These are phyloP conservation scores for Eristalis intricaria DNA, from an alignment of 2,888 invertebrate genomes.

Conservation along the genomic window DNA sequence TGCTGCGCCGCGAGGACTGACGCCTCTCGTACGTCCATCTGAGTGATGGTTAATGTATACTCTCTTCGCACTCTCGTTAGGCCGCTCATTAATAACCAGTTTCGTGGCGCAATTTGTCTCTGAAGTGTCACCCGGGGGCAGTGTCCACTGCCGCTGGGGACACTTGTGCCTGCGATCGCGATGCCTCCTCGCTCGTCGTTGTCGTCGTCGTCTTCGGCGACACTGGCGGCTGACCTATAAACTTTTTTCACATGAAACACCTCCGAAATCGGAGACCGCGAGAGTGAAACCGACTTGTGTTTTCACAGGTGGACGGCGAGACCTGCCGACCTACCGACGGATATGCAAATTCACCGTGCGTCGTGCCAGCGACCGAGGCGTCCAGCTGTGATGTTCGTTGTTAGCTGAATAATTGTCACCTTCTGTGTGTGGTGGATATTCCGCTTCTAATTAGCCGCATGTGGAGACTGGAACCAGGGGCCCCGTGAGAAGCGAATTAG, in stretches of 20 bases:
- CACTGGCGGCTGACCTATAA: slow-evolving; percentile 20
- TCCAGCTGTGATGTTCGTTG: slow-evolving; percentile 26
- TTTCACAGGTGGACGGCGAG: slow-evolving; percentile 18
- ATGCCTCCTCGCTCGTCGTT: background rate
- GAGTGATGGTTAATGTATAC: background rate
- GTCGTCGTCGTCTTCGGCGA: background rate
- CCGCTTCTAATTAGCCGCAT: slow-evolving; percentile 16
- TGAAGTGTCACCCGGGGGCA: background rate
- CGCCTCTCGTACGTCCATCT: background rate
- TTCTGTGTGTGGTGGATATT: slow-evolving; percentile 3
- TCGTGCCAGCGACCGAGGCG: background rate
- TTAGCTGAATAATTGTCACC: slow-evolving; percentile 27
- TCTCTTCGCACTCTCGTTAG: slow-evolving; percentile 4
- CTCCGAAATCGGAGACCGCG: slow-evolving; percentile 12
- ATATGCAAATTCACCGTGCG: slow-evolving; percentile 35
- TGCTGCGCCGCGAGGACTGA: background rate
- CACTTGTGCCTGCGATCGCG: slow-evolving; percentile 1
- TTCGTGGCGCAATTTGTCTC: slow-evolving; percentile 15
- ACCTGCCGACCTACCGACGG: background rate
- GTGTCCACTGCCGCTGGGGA: background rate
- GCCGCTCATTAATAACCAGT: slow-evolving; percentile 12
- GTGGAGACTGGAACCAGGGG: background rate
- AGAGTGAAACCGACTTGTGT: slow-evolving; percentile 15
- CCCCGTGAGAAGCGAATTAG: slow-evolving; percentile 5
- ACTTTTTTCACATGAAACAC: slow-evolving; percentile 4